Base-by-base conservation (phyloP, 2,888 invertebrate genomes). In the Ischnus inquisitorius region DNA sequence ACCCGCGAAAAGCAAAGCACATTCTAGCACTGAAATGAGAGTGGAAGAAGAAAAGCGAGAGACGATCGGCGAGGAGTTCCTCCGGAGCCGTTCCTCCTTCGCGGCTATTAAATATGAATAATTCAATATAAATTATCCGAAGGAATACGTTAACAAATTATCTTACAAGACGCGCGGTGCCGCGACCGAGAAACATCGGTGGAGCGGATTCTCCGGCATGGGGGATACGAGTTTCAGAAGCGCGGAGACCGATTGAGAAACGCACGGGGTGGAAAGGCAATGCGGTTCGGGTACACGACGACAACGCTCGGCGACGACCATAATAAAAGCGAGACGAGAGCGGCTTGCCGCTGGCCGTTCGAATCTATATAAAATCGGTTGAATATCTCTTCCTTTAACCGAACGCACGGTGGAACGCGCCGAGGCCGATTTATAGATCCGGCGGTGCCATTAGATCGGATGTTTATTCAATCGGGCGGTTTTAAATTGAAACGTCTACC, bases 401-500 rank as follows among this genome's bases (percentile, higher is more conserved):
- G 12, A 25, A 74, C 8, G 57, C 8, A 60, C 43, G 69, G 46
- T 60, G 48, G 48, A 65, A 64, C 48, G 67, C 19, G 48, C 71
- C 16, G 68, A 67, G 57, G 25, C 67, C 88, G 89, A 90, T 91
- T 90, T 90, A 90, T 91, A 89, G 88, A 89, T 90, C 89, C 90
- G 84, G 79, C 85, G 51, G 79, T 68, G 71, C 83, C 85, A 87
- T 87, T 87, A 85, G 80, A 87, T 86, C 82, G 81, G 65, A 87
- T 87, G 85, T 86, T 87, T 86, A 85, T 86, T 91, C 90, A 89
- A 90, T 90, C 89, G 89, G 84, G 79, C 86, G 88, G 88, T 89
- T 90, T 90, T 90, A 90, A 89, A 91, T 92, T 91, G 91, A 91
- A 90, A 90, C 89, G 90, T 91, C 90, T 90, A 87, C 87, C 86